Evolutionary conservation across 2,797 vertebrate genomes (phyloP).

Genomic region (Ptychobarbus kaznakovi): DNA sequence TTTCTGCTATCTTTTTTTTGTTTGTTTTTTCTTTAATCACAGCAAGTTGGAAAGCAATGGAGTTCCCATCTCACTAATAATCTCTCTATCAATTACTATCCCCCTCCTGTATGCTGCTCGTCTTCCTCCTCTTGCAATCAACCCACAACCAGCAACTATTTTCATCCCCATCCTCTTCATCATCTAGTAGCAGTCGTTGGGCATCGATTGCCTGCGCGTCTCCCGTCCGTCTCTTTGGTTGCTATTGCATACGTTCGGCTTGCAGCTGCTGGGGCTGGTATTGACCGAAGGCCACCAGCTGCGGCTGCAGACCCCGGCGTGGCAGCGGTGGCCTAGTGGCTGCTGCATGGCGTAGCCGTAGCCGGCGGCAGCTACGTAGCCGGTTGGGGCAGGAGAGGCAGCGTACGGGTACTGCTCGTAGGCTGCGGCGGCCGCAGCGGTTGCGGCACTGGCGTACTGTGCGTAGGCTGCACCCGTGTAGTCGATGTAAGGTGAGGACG

Average conservation of each 20-base stretch:
- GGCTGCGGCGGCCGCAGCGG: conserved; percentile 83
- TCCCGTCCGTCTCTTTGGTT: conserved; percentile 70
- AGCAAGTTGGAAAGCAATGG: conserved; percentile 83
- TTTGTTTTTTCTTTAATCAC: conserved; percentile 79
- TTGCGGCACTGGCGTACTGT: conserved; percentile 88
- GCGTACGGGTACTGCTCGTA: conserved; percentile 97
- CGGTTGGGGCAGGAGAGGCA: conserved; percentile 88
- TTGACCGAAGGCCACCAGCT: conserved; percentile 84
- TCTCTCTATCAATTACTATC: conserved; percentile 60
- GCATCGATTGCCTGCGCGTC: conserved; percentile 59
- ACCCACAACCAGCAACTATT: conserved; percentile 56
- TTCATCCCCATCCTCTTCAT: conserved; percentile 56
- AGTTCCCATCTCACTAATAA: conserved; percentile 77
- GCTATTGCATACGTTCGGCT: conserved; percentile 97
- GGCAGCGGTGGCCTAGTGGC: conserved; percentile 84
- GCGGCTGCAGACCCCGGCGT: conserved; percentile 86
- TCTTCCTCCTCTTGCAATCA: conserved; percentile 68
- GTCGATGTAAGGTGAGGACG: conserved; percentile 95
- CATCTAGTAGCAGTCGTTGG: conserved; percentile 64
- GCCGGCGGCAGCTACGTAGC: conserved; percentile 90
- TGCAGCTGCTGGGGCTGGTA: conserved; percentile 96
- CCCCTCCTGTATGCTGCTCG: conserved; percentile 25
- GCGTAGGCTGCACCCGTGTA: conserved; percentile 95
- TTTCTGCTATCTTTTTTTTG: conserved; percentile 71
- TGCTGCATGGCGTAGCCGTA: conserved; percentile 95